phyloP scores from a whole-genome alignment of 2,797 vertebrate species.

The Periophthalmus magnuspinnatus region DNA sequence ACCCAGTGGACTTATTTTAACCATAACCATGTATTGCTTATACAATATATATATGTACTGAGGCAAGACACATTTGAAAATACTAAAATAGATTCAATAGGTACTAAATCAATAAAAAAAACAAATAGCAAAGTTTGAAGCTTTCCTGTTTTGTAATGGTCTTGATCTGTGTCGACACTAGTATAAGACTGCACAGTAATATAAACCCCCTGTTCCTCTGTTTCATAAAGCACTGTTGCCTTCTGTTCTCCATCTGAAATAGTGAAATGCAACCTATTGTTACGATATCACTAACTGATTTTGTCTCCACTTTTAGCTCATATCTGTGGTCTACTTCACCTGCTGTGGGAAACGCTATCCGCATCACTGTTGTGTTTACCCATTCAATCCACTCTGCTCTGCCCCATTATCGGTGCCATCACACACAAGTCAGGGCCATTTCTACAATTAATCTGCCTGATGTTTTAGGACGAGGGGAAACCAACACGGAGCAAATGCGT shows the following conservation, averaged over 20 bases:
- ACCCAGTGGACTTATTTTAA: no score
- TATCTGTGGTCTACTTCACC: not conserved
- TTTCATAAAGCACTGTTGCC: no score
- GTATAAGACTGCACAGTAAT: no score
- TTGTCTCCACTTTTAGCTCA: not conserved
- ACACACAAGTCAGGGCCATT: constrained; percentile 24
- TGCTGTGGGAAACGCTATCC: constrained; percentile 1
- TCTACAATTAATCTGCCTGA: constrained; percentile 32
- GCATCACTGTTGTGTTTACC: constrained; percentile 11
- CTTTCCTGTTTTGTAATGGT: no score
- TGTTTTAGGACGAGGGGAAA: constrained; percentile 25
- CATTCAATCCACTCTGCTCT: constrained; percentile 1
- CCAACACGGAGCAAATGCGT: constrained; percentile 16
- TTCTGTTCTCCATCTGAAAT: not conserved
- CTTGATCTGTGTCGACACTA: no score
- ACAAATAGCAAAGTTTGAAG: no score
- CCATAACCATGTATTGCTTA: no score
- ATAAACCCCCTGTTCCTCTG: no score
- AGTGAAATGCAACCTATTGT: not conserved
- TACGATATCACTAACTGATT: not conserved
- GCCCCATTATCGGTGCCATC: constrained; percentile 23
- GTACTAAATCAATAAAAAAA: no score
- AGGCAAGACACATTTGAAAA: no score
- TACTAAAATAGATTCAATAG: no score
- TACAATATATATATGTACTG: no score